These are phyloP conservation scores for Dolichotis patagonum DNA, from an alignment of 2,113 vertebrate genomes.

Conservation along the genomic window DNA sequence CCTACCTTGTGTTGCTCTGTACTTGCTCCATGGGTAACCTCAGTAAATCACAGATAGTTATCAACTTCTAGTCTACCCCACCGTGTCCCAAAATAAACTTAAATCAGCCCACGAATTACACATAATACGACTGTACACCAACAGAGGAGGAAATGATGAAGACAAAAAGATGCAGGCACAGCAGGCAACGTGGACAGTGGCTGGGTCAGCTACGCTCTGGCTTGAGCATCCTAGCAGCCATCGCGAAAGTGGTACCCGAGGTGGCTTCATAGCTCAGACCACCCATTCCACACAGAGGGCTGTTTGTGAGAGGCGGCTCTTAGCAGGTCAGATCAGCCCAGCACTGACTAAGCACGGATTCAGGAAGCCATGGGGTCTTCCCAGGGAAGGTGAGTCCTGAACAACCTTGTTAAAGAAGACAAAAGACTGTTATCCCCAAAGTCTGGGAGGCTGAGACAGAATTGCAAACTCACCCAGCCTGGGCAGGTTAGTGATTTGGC, in stretches of 20 bases:
- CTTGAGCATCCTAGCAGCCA: not conserved
- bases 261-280: not conserved
- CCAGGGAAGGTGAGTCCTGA: not conserved
- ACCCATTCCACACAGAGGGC: not conserved
- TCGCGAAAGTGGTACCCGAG: not conserved
- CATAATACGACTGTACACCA: not conserved
- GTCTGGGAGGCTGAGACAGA: not conserved
- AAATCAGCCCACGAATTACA: not conserved
- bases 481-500: not conserved
- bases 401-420: not conserved
- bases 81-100: not conserved
- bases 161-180: not conserved
- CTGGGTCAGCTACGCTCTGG: too few relatives aligned
- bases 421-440: not conserved
- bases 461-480: not conserved
- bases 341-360: not conserved
- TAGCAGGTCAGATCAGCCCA: not conserved
- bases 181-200: not conserved
- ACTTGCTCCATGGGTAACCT: not conserved
- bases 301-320: too few relatives aligned
- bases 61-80: not conserved
- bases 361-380: accelerated
- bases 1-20: too few relatives aligned
- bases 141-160: not conserved
- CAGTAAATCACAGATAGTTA: not conserved